These are phyloP conservation scores for Micromussa lordhowensis DNA, from an alignment of 92 coral and sea anemone species.

Conservation along the genomic window DNA sequence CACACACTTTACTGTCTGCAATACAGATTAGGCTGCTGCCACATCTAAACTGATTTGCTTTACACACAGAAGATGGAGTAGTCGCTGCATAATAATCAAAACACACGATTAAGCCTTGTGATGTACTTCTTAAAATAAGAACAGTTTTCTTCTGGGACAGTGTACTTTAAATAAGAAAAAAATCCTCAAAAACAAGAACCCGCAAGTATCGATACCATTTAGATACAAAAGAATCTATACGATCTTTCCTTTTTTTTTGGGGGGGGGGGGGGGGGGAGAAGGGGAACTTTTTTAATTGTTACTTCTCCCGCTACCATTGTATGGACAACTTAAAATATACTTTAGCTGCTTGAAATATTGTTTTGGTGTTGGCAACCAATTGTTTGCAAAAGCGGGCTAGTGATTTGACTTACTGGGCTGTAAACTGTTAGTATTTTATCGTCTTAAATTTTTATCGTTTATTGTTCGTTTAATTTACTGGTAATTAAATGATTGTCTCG, in stretches of 20 bases:
- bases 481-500: neutral
- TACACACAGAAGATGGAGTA: constrained; percentile 61
- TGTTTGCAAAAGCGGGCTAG: neutral
- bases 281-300: neutral
- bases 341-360: neutral
- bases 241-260: neutral
- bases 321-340: neutral
- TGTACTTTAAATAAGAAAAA: neutral
- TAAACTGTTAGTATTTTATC: neutral
- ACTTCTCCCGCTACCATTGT: neutral
- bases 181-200: neutral
- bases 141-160: neutral
- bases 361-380: neutral
- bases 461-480: neutral
- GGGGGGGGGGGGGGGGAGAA: neutral
- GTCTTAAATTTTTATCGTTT: neutral
- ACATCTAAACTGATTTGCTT: constrained; percentile 67
- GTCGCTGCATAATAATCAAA: constrained; percentile 43
- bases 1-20: constrained; percentile 74
- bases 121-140: neutral
- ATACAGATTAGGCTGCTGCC: constrained; percentile 82
- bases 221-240: no score
- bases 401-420: neutral
- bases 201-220: no score
- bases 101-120: neutral